These are phyloP conservation scores for Imbricaverruca yamaguchii DNA, from an alignment of 2,888 invertebrate genomes.

Conservation along the genomic window DNA sequence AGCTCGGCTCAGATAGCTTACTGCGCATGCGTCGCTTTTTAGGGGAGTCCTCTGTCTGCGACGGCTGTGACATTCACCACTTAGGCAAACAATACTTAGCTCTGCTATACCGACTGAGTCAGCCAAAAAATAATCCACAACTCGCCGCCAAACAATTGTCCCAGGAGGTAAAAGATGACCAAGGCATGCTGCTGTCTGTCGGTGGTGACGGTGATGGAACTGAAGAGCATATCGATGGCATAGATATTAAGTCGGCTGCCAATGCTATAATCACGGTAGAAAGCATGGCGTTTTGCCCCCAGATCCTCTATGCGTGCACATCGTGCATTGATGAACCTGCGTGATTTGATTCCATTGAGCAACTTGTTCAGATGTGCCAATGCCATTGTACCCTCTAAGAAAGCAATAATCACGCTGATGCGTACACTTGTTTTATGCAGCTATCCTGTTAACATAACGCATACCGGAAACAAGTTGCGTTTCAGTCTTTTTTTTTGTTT, in stretches of 20 bases:
- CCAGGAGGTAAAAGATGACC: background rate
- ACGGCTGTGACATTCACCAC: slow-evolving; percentile 5
- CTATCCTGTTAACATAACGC: too few relatives aligned
- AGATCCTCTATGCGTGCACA: too few relatives aligned
- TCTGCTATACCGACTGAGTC: background rate
- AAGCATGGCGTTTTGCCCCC: too few relatives aligned
- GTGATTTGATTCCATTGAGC: background rate
- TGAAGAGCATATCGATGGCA: too few relatives aligned
- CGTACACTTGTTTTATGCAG: too few relatives aligned
- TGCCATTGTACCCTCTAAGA: too few relatives aligned
- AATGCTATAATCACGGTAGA: too few relatives aligned
- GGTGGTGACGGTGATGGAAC: background rate
- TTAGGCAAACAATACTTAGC: slow-evolving; percentile 5
- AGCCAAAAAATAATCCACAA: background rate
- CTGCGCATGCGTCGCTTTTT: background rate
- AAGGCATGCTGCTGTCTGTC: background rate
- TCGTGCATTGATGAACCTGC: background rate
- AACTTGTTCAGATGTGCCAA: too few relatives aligned
- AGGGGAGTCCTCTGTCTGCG: background rate
- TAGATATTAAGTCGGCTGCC: too few relatives aligned
- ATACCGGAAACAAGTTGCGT: too few relatives aligned
- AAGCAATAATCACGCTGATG: too few relatives aligned
- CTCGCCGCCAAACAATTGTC: background rate
- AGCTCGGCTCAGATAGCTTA: slow-evolving; percentile 2
- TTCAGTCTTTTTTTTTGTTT: too few relatives aligned